Evolutionary conservation across 2,797 vertebrate genomes (phyloP).

Genomic region (Rhinatrema bivittatum): DNA sequence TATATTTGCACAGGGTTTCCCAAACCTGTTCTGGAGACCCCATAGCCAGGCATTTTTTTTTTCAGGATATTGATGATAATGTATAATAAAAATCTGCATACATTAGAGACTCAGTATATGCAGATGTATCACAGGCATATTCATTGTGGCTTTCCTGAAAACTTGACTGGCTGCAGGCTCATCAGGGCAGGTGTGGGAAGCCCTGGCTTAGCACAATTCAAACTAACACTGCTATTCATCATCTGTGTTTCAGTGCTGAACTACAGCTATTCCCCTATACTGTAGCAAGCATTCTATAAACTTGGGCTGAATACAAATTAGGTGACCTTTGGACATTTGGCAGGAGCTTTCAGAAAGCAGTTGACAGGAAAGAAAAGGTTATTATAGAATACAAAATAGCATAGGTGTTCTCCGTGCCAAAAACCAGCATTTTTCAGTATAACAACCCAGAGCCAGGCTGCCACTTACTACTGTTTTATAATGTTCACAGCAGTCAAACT

Average conservation of each 20-base stretch:
- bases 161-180: no score
- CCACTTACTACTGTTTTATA: not conserved
- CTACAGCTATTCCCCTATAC: not conserved
- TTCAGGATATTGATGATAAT: no score
- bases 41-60: no score
- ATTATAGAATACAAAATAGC: not conserved
- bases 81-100: no score
- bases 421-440: not conserved
- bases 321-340: not conserved
- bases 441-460: not conserved
- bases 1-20: no score
- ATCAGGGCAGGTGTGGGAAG: no score
- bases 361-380: not conserved
- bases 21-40: no score
- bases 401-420: not conserved
- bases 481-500: not conserved
- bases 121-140: no score
- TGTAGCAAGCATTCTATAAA: not conserved
- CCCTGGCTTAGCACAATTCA: no score
- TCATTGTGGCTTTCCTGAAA: no score
- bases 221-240: not conserved
- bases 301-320: not conserved
- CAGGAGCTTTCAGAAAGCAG: not conserved
- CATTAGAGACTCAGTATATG: no score
- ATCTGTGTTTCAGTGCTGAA: rapidly evolving